Percentiles rank a stretch among this genome's conserved stretches.
phyloP scores from a whole-genome alignment of 2,797 vertebrate genomes.

The Hylomyscus alleni region DNA sequence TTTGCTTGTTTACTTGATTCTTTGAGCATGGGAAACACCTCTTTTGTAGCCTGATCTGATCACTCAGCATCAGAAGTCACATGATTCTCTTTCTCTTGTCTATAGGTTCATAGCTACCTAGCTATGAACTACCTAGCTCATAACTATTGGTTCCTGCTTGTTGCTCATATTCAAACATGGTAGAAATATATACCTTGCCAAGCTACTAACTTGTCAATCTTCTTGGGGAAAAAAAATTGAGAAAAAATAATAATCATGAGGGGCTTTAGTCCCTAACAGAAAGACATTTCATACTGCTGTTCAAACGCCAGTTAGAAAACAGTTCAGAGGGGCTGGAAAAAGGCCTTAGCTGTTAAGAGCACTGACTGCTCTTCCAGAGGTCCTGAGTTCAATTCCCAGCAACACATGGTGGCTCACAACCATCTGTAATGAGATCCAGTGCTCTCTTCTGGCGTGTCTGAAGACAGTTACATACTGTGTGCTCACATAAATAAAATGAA shows the following conservation, averaged over 20 bases:
- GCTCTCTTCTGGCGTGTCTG: not conserved
- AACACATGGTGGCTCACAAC: not conserved
- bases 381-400: not conserved
- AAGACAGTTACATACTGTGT: not conserved
- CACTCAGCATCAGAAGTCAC: not conserved
- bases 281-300: not conserved
- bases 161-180: not conserved
- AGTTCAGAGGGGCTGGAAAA: not conserved
- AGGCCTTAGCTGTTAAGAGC: not conserved
- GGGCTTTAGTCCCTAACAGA: not conserved
- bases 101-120: too few species aligned
- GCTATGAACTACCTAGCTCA: not conserved
- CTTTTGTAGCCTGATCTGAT: not conserved
- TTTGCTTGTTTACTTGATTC: not conserved
- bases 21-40: not conserved
- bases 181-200: not conserved
- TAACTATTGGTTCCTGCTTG: not conserved
- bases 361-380: not conserved
- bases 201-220: not conserved
- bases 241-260: not conserved
- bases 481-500: not conserved
- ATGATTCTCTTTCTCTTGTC: not conserved
- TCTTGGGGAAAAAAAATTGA: not conserved
- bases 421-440: not conserved
- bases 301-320: slow-evolving; percentile 5